Evolutionary conservation across 1,140 invertebrate genomes (phyloP), one percentile per base, ranked within the genome.

Genomic region (Drosophila aff.): DNA sequence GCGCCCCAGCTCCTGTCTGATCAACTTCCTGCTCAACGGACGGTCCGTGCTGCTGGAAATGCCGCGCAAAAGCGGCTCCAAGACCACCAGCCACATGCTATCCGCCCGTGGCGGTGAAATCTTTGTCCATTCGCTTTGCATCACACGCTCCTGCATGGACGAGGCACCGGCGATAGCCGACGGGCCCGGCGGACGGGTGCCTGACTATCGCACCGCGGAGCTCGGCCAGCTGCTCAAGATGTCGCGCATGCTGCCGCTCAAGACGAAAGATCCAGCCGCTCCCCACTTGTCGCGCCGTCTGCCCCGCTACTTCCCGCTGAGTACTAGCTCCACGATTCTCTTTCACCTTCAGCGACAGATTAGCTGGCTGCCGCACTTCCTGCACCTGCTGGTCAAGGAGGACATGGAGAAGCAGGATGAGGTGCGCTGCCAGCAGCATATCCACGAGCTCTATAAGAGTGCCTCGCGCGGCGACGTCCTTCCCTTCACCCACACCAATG

Each of bases 111-210:
- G 97, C 4, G 98, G 98, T 4, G 98, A 99, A 94, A 98, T 99
- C 77, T 99, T 98, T 93, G 98, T 99, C 72, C 98, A 99, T 81
- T 97, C 97, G 4, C 93, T 99, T 38, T 96, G 96, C 18, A 98
- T 97, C 0, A 94, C 95, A 7, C 95, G 98, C 49, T 98, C 97
- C 47, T 96, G 98, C 6, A 94, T 99, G 50, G 98, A 99, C 93
- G 98, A 99, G 94, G 97, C 98, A 8, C 98, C 98, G 0, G 98
- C 98, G 1, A 98, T 99, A 33, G 98, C 96, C 64, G 98, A 99
- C 93, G 98, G 98, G 0, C 96, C 96, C 71, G 98, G 98, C 9
- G 98, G 98, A 1, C 94, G 98, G 59, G 97, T 99, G 4, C 98
- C 98, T 0, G 98, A 99, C 93, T 99, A 99, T 92, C 97, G 97